phyloP scores from a whole-genome alignment of 1,140 invertebrate genomes.

The Formica exsecta region DNA sequence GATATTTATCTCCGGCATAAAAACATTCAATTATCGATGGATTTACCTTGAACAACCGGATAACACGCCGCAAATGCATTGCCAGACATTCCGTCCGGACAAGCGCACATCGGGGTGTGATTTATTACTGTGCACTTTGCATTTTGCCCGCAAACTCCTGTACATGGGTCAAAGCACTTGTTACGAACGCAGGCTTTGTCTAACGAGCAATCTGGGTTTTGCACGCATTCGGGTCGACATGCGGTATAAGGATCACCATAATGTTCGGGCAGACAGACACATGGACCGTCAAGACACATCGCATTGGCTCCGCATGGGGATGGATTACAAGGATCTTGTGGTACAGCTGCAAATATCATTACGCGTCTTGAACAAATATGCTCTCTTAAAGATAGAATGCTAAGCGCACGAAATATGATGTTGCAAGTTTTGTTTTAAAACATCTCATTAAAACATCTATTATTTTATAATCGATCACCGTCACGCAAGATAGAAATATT shows the following conservation, averaged over 20 bases:
- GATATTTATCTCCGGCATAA: background rate
- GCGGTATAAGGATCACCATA: conserved; percentile 89
- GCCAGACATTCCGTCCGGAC: conserved; percentile 89
- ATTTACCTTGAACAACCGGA: conserved; percentile 84
- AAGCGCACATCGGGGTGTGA: conserved; percentile 91
- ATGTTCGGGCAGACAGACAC: conserved; percentile 89
- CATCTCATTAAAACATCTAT: background rate
- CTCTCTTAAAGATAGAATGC: background rate
- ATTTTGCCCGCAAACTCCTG: conserved; percentile 90
- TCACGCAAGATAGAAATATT: background rate
- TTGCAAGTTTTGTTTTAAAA: background rate
- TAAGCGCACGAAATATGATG: background rate
- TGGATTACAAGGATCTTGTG: conserved; percentile 87
- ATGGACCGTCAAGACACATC: conserved; percentile 88
- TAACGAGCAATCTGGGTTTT: conserved; percentile 90
- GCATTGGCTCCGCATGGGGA: conserved; percentile 91
- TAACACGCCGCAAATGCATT: conserved; percentile 90
- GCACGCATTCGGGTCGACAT: conserved; percentile 90
- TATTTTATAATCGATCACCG: conserved; percentile 1
- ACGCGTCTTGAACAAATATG: background rate
- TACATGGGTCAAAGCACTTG: conserved; percentile 92
- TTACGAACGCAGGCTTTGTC: conserved; percentile 91
- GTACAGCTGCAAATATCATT: conserved; percentile 37
- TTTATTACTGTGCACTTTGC: conserved; percentile 90
- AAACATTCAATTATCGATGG: background rate